Evolutionary conservation across 2,797 vertebrate genomes (phyloP).

Genomic region (Hydrophis major): DNA sequence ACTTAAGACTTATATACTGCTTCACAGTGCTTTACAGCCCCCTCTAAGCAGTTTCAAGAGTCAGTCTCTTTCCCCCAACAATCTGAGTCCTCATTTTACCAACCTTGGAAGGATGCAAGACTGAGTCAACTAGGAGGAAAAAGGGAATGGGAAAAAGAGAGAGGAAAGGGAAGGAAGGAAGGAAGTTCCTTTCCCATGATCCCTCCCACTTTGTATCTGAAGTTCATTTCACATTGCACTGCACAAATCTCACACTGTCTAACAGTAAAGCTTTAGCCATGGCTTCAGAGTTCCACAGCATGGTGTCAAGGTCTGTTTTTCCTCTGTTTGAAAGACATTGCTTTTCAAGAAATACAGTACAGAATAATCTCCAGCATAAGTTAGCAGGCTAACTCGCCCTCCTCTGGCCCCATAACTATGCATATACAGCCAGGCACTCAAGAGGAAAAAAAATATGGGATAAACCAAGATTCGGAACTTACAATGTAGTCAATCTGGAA

Average conservation of each 20-base stretch:
- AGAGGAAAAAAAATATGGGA: background rate
- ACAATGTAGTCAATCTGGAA: background rate
- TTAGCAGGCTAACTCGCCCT: background rate
- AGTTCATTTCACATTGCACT: background rate
- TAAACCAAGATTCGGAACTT: background rate
- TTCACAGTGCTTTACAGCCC: too few species aligned
- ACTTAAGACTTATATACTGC: too few species aligned
- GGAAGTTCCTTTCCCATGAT: background rate
- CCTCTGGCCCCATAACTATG: background rate
- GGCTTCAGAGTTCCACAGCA: background rate
- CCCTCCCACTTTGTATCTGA: background rate
- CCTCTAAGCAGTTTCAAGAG: too few species aligned
- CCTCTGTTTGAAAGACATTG: background rate
- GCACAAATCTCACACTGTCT: background rate
- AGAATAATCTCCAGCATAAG: conserved; percentile 30
- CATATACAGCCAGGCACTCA: background rate
- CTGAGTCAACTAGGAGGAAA: background rate
- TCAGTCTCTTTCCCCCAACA: too few species aligned
- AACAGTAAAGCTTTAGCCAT: background rate
- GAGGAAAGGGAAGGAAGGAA: background rate
- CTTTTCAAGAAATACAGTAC: conserved; percentile 5
- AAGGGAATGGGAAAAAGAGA: too few species aligned
- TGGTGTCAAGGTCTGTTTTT: background rate
- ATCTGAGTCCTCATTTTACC: too few species aligned
- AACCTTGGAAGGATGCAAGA: too few species aligned